Base-by-base conservation (phyloP, 2,113 vertebrate species). In the Silurus meridionalis region DNA sequence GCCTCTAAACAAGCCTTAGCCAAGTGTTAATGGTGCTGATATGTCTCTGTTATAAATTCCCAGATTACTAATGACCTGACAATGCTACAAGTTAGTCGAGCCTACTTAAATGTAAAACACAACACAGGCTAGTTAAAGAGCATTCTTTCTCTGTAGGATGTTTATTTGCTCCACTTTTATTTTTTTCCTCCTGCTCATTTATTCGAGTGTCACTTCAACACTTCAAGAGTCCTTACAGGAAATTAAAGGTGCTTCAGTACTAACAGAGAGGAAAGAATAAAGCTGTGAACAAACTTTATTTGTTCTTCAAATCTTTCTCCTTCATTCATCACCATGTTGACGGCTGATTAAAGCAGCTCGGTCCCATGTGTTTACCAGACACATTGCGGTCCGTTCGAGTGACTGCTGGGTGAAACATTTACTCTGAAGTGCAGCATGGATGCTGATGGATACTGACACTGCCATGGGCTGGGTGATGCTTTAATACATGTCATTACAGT, bases 261-360 rank as follows among this genome's bases (percentile, higher is more conserved):
- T 63, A 78, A 58, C 28, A 37, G 37, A 10, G 61, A 58, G 52
- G 63, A n/a, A 28, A 15, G 64, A 8, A 71, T 46, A 85, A 85
- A 50, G 67, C 72, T 52, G 66, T 69, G 60, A 77, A 87, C 80
- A 87, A 90, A 86, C 69, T 84, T 84, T 84, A 77, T 81, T 86
- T 87, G 88, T 66, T 83, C 77, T 72, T 55, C 55, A 63, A 87
- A 37, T 86, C 88, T 86, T 89, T 86, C 81, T 66, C 64, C 46
- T 69, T 72, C 84, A 82, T 87, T 87, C 82, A 87, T 87, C 85
- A 87, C 82, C 74, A 79, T 50, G 85, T 79, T 85, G 88, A 87
- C 84, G 87, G 88, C 50, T 84, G 88, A 82, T 89, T 86, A 82
- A 86, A 89, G 78, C 83, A 69, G 82, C 75, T 89, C 82, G 83